Base-by-base conservation (phyloP, 1,140 invertebrate species). In the Cryptotermes secundus region DNA sequence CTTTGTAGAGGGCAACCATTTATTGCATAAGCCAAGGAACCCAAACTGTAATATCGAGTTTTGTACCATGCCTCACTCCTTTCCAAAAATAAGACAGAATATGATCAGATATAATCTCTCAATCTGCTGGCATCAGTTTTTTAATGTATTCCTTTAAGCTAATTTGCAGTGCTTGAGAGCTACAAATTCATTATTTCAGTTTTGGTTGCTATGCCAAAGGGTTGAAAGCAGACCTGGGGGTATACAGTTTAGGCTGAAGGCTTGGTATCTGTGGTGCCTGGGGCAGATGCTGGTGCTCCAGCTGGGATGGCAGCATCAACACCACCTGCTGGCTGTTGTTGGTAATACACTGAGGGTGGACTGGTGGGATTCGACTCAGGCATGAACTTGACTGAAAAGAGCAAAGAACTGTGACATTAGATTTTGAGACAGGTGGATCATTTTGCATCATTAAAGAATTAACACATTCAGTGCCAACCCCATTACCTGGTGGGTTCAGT, bases 321-420 rank as follows among this genome's bases (percentile, higher is more conserved):
- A 31, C n/a, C 26, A 31, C 7, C 59, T 7, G 59, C 26, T n/a
- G n/a, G 59, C 26, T 31, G n/a, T 26, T 31, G 59, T 31, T 10
- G 26, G 14, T 72, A 72, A 31, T 72, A 31, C 59, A 12, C 7
- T n/a, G 59, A 16, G 59, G 59, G 59, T 9, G 26, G 26, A n/a
- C 26, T 31, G 59, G 59, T 26, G 7, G 59, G 59, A 72, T 31
- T 72, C 59, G 59, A 72, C 26, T 72, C 59, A n/a, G 59, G 59
- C 59, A 72, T 72, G 59, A 72, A 72, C 59, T 72, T 72, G 26
- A 72, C 59, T 72, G 59, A 9, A 72, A 72, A 72, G 59, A 72
- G 31, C 2, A 72, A n/a, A 72, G 7, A 38, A 38, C 12, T 38
- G n/a, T n/a, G n/a, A n/a, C n/a, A n/a, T n/a, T n/a, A n/a, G n/a